Conservation (phyloP, 2,113 vertebrate genomes). For the Corythornis cristatus region DNA sequence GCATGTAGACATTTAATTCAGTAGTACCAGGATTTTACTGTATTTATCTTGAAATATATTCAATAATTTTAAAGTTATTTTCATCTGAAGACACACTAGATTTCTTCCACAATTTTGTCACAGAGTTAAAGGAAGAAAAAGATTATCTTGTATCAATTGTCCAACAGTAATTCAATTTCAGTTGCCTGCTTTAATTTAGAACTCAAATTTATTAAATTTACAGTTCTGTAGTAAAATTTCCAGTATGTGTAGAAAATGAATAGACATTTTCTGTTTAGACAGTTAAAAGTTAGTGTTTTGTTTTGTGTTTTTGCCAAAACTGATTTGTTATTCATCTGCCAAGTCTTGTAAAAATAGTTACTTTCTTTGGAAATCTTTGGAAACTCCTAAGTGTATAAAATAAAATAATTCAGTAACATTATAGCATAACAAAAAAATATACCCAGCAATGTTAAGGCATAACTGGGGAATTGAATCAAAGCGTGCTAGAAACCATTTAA, state of each 20-base stretch:
- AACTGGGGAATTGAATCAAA: neutral
- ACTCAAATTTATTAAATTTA: neutral
- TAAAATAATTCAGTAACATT: neutral
- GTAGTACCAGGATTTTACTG: neutral
- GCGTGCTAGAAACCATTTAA: neutral
- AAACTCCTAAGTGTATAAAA: neutral
- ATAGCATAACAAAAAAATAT: neutral
- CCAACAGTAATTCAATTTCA: neutral
- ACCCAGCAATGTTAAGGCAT: neutral
- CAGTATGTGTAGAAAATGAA: neutral
- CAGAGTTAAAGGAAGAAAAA: neutral
- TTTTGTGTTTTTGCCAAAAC: neutral
- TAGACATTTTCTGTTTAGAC: neutral
- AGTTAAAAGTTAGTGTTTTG: neutral
- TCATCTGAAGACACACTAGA: neutral
- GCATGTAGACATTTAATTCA: neutral
- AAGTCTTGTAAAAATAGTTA: neutral
- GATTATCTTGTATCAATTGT: neutral
- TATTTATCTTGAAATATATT: neutral
- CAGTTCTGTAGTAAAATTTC: neutral
- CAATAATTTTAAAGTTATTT: neutral
- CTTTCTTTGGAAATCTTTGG: neutral
- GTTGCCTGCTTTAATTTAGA: neutral
- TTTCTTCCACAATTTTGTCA: neutral
- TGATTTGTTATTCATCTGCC: neutral